Evolutionary conservation across 2,888 invertebrate species (phyloP).

Genomic region (Autographa pulchrina): DNA sequence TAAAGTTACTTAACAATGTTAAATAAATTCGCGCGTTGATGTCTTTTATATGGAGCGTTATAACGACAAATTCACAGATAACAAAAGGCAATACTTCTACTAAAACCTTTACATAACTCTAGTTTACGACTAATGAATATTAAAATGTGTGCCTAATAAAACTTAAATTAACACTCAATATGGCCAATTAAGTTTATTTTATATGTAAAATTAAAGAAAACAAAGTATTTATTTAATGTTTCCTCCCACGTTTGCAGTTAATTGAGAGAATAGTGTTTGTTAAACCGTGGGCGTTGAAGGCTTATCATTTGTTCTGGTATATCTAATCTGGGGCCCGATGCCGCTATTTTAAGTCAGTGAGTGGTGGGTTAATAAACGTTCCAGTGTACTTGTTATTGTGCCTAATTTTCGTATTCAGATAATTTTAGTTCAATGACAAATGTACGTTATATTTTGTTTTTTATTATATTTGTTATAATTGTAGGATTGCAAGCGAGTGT

Average conservation of each 20-base stretch:
- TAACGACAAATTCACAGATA: conserved; percentile 59
- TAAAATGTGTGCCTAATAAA: conserved; percentile 13
- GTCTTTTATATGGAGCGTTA: conserved; percentile 75
- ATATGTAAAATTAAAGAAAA: conserved; percentile 2
- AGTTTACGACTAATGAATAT: conserved; percentile 16
- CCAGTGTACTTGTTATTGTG: no score
- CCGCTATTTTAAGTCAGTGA: no score
- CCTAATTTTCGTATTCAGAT: no score
- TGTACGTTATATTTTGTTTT: no score
- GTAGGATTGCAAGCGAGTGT: no score
- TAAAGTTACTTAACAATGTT: neutral
- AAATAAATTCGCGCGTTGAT: conserved; percentile 70
- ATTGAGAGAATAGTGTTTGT: conserved; percentile 19
- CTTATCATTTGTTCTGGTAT: conserved; percentile 33
- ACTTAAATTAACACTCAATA: conserved; percentile 22
- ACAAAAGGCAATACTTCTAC: conserved; percentile 9
- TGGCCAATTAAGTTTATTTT: conserved; percentile 15
- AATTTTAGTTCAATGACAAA: no score
- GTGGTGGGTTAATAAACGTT: no score
- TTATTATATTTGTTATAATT: no score
- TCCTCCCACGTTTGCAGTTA: conserved; percentile 22
- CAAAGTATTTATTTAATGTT: conserved; percentile 4
- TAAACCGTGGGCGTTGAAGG: conserved; percentile 9
- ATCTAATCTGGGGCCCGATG: no score
- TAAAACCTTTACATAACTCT: neutral